Conservation (phyloP, 2,888 invertebrate genomes). For the Yponomeuta cagnagella region DNA sequence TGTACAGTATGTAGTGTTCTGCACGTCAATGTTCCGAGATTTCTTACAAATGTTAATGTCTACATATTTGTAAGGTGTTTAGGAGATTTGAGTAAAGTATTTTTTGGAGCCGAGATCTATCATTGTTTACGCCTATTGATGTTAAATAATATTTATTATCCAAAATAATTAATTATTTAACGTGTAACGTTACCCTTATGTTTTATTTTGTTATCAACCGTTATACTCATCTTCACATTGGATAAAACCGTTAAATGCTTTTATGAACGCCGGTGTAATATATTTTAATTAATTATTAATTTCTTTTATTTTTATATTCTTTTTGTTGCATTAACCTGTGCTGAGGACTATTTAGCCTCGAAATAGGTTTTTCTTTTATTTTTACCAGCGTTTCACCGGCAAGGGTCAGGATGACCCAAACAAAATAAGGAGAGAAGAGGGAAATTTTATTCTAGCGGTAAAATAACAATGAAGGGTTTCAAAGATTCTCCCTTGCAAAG, state of each 20-base stretch:
- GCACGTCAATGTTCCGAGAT: slow-evolving; percentile 13
- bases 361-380: slow-evolving; percentile 29
- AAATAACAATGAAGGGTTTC: no score
- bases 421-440: no score
- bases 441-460: no score
- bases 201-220: slow-evolving; percentile 22
- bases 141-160: slow-evolving; percentile 16
- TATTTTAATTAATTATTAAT: slow-evolving; percentile 56
- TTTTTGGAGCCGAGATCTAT: slow-evolving; percentile 39
- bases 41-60: background rate
- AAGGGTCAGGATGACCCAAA: no score
- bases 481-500: no score
- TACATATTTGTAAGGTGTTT: slow-evolving; percentile 12
- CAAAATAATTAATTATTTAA: background rate
- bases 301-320: slow-evolving; percentile 29
- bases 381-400: slow-evolving; percentile 7
- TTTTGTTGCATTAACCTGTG: no score
- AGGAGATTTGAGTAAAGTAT: slow-evolving; percentile 22
- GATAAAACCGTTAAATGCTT: slow-evolving; percentile 41
- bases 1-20: background rate
- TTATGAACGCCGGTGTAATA: slow-evolving; percentile 61
- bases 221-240: slow-evolving; percentile 10
- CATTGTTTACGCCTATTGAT: slow-evolving; percentile 24
- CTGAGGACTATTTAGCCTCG: no score
- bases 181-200: background rate